Percentiles rank a stretch among this genome's conserved stretches.
Conservation (phyloP, 2,888 invertebrate species). For the Dermolepida albohirtum region DNA sequence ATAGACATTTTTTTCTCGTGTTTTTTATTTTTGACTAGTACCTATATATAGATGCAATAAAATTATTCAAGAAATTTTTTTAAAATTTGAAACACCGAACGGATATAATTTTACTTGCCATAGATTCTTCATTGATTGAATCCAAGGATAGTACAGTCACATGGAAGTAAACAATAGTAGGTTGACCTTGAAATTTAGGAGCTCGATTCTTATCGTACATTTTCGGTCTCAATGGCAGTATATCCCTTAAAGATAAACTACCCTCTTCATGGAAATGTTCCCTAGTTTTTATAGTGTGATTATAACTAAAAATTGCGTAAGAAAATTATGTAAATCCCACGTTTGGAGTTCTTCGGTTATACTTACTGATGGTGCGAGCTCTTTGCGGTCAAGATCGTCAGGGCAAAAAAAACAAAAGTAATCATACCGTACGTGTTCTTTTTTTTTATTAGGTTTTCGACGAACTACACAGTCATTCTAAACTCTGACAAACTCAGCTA, state of each 20-base stretch:
- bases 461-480: constrained; percentile 3
- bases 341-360: background rate
- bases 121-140: constrained; percentile 96
- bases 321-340: background rate
- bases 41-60: too few relatives aligned
- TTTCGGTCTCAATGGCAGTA: constrained; percentile 85
- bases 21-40: too few relatives aligned
- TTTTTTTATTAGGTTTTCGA: constrained; percentile 8
- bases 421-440: constrained; percentile 26
- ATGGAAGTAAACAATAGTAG: constrained; percentile 91
- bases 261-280: constrained; percentile 65
- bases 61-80: too few relatives aligned
- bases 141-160: constrained; percentile 91
- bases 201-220: constrained; percentile 92
- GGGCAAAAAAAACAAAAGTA: constrained; percentile 24
- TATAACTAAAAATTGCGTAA: constrained; percentile 50
- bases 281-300: constrained; percentile 49
- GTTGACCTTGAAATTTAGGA: constrained; percentile 86
- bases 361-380: constrained; percentile 39
- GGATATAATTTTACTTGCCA: constrained; percentile 73
- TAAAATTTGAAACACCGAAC: too few relatives aligned
- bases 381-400: constrained; percentile 1
- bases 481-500: constrained; percentile 54
- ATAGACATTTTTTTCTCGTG: too few relatives aligned
- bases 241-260: constrained; percentile 84